These are phyloP conservation scores for Theristicus caerulescens DNA, from an alignment of 2,113 vertebrate species.

Conservation along the genomic window DNA sequence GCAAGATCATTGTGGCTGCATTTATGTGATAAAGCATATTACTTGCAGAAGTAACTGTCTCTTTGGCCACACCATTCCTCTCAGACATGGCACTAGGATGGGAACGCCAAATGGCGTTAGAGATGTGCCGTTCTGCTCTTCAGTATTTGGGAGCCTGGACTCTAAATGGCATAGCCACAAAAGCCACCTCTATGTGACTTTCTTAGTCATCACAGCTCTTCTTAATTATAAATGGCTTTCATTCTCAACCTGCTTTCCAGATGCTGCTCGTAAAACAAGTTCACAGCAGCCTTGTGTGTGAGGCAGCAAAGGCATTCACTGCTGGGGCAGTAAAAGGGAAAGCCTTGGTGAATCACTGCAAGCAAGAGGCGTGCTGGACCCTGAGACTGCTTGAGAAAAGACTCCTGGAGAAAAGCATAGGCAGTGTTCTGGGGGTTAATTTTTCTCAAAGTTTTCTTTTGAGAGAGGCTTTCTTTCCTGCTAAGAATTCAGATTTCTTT, in stretches of 20 bases:
- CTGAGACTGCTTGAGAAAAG: background rate
- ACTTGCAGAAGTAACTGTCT: background rate
- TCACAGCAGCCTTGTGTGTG: background rate
- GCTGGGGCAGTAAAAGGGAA: background rate
- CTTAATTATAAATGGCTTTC: background rate
- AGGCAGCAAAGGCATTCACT: background rate
- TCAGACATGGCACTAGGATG: accelerated
- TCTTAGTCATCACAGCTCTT: background rate
- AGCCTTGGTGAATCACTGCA: background rate
- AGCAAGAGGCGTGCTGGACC: background rate
- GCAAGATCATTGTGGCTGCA: background rate
- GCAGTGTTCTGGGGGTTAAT: background rate
- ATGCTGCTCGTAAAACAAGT: background rate
- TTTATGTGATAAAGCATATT: background rate
- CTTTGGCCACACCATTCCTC: background rate
- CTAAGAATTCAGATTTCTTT: background rate
- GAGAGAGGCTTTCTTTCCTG: background rate
- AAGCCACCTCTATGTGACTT: background rate
- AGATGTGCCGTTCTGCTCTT: accelerated
- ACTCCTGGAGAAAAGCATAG: background rate
- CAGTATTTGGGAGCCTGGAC: background rate
- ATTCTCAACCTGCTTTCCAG: background rate
- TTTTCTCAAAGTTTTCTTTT: background rate
- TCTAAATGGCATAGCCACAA: background rate
- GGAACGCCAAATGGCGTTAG: accelerated